Evolutionary conservation across 2,888 invertebrate genomes (phyloP), one percentile per base, ranked within the genome.

Genomic region (Lycocerus yunnanus): DNA sequence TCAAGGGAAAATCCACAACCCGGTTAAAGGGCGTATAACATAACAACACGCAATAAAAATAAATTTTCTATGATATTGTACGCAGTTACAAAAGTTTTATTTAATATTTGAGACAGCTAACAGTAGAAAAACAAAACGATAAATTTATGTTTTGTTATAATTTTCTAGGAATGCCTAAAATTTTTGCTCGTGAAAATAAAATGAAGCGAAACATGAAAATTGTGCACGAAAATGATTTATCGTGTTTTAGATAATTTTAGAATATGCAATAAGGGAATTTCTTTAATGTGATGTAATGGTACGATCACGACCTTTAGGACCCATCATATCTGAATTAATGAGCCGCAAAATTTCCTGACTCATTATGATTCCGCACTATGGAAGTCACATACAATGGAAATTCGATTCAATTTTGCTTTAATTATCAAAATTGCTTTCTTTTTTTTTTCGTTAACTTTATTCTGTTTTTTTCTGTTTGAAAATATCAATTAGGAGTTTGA

Each of bases 31-130:
- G 61, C 61, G 16, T 16, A 63, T 15, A 66, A 20, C 43, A 65
- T 24, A 59, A 68, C 65, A 69, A 66, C 69, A 70, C 69, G 73
- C 70, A 43, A 74, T 21, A 58, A 74, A 63, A 69, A 74, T 74
- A 70, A 70, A 74, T 74, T 74, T 61, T 14, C 16, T 15, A 59
- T 24, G 73, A 69, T 69, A 73, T 58, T 24, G 66, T 61, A 24
- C 61, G 15, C 68, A 58, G 68, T 58, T 68, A 27, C 58, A 69
- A 60, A 20, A 15, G 69, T 68, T 73, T 27, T 59, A 24, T 60
- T 60, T 15, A 58, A 69, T 60, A 66, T 24, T 63, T n/a, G 60
- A 67, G 67, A 66, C 15, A 43, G 43, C 58, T 63, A 18, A n/a
- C 14, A 27, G n/a, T 24, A 70, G 61, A 74, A 73, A 60, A 69